These are phyloP conservation scores for Zaprionus davidi DNA, from an alignment of 1,140 invertebrate species.

Conservation along the genomic window DNA sequence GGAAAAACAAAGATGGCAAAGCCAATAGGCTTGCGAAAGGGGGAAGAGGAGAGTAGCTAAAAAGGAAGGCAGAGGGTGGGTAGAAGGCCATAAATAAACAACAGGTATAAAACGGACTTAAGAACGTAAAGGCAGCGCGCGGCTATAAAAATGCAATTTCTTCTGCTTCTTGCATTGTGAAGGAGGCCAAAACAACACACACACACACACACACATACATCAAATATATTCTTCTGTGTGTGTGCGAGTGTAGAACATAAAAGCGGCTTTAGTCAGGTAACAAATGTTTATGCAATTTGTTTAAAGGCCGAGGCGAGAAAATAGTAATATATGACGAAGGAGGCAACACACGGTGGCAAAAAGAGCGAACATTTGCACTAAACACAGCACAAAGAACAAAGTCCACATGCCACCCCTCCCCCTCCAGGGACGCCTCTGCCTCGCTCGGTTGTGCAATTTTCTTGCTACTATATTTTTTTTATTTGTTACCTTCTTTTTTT, in stretches of 20 bases:
- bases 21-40: conserved; percentile 31
- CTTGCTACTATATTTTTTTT: conserved; percentile 11
- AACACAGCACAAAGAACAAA: conserved; percentile 49
- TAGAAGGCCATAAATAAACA: conserved; percentile 67
- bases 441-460: conserved; percentile 21
- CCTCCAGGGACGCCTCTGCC: background rate
- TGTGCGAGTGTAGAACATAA: conserved; percentile 22
- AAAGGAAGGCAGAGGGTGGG: conserved; percentile 16
- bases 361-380: conserved; percentile 52
- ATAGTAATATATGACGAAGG: conserved; percentile 50
- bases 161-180: conserved; percentile 2
- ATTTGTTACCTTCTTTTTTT: conserved; percentile 1
- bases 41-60: background rate
- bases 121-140: conserved; percentile 46
- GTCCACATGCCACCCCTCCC: conserved; percentile 1
- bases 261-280: conserved; percentile 53
- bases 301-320: conserved; percentile 38
- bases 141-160: conserved; percentile 63
- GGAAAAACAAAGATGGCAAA: conserved; percentile 47
- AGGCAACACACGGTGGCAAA: conserved; percentile 7
- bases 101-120: conserved; percentile 70
- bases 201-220: conserved; percentile 13
- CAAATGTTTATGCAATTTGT: conserved; percentile 70
- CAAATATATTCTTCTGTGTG: conserved; percentile 15
- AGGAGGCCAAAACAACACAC: conserved; percentile 5